Conservation (phyloP, 2,888 invertebrate species). For the Pammene aurita region DNA sequence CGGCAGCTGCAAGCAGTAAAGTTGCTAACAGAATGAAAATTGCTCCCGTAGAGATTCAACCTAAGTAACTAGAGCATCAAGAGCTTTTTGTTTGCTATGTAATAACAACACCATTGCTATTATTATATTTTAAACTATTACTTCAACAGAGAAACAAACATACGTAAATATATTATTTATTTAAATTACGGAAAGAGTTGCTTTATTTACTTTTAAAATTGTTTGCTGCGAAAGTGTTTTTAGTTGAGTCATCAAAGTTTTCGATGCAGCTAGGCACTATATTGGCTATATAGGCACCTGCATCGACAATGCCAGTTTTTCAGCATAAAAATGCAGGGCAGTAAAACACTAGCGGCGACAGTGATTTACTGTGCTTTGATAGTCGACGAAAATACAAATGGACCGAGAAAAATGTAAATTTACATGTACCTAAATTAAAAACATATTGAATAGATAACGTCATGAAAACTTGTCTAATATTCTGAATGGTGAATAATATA, state of each 20-base stretch:
- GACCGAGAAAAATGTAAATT: slow-evolving; percentile 40
- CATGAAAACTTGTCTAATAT: not conserved
- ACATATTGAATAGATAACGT: not conserved
- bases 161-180: no score
- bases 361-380: slow-evolving; percentile 61
- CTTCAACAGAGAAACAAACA: no score
- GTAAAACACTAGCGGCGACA: slow-evolving; percentile 44
- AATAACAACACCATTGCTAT: not conserved
- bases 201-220: no score
- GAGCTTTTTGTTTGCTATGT: not conserved
- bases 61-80: slow-evolving; percentile 1
- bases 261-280: slow-evolving; percentile 5
- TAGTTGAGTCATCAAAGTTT: not conserved
- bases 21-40: slow-evolving; percentile 31
- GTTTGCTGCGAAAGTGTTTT: not conserved
- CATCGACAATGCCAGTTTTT: slow-evolving; percentile 41
- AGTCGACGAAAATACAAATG: slow-evolving; percentile 57
- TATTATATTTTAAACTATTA: no score
- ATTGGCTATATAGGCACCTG: no score
- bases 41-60: slow-evolving; percentile 23
- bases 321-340: slow-evolving; percentile 50
- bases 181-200: no score
- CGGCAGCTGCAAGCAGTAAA: slow-evolving; percentile 27
- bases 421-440: not conserved
- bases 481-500: no score